Base-by-base conservation (phyloP, 2,797 vertebrate genomes). In the Sylvilagus floridanus region DNA sequence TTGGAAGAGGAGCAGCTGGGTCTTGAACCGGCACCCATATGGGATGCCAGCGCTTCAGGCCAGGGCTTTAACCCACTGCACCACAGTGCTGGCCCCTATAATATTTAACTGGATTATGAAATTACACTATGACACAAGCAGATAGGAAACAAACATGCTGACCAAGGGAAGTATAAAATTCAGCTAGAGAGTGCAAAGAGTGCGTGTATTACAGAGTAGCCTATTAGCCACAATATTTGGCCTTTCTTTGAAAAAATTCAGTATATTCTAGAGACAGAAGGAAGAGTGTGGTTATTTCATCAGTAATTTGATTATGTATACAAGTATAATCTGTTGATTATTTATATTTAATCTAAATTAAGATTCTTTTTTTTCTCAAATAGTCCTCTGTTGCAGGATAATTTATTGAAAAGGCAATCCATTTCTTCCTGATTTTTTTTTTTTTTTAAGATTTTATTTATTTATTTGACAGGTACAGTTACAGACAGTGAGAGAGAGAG, bases 161-260 rank as follows among this genome's bases (percentile, higher is more conserved):
- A 68, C 17, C 7, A 30, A 42, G 86, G 22, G 54, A 84, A 82
- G 12, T 28, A 37, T 82, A 76, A 95, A 88, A 93, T 75, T 93
- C 91, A 86, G 69, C 76, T 35, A 69, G 65, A 65, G 54, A 90
- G 1, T 76, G 12, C 21, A 60, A 65, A 89, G 82, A 24, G 69
- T 62, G 60, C 89, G 42, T 50, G 37, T n/a, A 69, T 54, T 52
- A 76, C 21, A 47, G 21, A 91, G 37, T 14, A 88, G 66, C 82
- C 72, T 66, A 91, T n/a, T 9, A 78, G 35, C 32, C 32, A 71
- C 35, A 82, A 69, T 54, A 16, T 77, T 84, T 2, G 22, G 71
- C 54, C 85, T 84, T 85, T 69, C 78, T 92, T 92, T 79, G 79
- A 52, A 89, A 89, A 42, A 68, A 85, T n/a, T 94, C 72, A 57